Evolutionary conservation across 2,797 vertebrate genomes (phyloP).

Genomic region (Cercopithecus hamlyni): DNA sequence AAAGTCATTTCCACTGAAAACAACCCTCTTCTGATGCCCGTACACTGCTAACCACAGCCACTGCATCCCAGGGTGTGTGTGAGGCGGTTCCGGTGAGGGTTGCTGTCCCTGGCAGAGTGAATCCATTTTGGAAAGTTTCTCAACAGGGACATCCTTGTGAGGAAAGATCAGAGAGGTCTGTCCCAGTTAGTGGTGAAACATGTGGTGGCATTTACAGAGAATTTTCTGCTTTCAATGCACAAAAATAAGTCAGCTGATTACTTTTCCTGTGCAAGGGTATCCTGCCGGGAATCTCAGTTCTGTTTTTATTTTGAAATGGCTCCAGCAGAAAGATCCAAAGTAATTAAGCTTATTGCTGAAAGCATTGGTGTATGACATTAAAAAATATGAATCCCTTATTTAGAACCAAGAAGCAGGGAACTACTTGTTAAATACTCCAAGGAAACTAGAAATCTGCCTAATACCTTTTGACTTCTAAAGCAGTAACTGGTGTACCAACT

Average conservation of each 20-base stretch:
- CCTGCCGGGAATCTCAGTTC: background rate
- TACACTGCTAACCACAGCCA: background rate
- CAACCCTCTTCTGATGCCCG: background rate
- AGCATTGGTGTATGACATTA: background rate
- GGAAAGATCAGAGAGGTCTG: constrained; percentile 32
- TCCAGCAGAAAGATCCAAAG: background rate
- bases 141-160: constrained; percentile 54
- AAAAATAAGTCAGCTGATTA: constrained; percentile 2
- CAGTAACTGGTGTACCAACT: background rate
- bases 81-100: no score
- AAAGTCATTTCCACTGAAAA: background rate
- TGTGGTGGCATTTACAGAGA: constrained; percentile 51
- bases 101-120: constrained; percentile 28
- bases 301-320: background rate
- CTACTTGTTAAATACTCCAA: background rate
- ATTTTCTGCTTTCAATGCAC: constrained; percentile 55
- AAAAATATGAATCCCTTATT: constrained; percentile 20
- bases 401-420: background rate
- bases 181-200: constrained; percentile 73
- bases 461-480: background rate
- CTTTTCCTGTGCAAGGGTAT: background rate
- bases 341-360: background rate
- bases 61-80: background rate
- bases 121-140: constrained; percentile 64
- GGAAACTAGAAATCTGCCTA: background rate